Evolutionary conservation across 2,113 vertebrate genomes (phyloP), one percentile per base, ranked within the genome.

Genomic region (Menura novaehollandiae): DNA sequence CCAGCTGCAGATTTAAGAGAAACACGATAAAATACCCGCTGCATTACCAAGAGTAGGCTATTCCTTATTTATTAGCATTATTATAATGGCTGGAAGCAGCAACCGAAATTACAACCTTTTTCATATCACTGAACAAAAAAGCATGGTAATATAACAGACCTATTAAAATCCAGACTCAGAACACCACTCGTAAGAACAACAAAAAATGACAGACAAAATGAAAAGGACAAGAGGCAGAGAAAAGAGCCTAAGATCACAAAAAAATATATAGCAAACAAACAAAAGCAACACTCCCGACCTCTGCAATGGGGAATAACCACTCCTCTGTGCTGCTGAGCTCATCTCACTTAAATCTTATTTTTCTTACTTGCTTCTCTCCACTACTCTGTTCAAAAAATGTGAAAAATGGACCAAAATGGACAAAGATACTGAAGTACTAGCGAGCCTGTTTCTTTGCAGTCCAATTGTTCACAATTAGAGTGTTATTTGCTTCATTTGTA

Each of bases 151-250:
- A 88, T 15, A 91, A 95, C 82, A 90, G 33, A 76, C 5, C 26
- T 77, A 71, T 67, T 84, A 94, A 92, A 96, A 94, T 69, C 55
- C 52, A 87, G 77, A 21, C 63, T 77, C 80, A 67, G 76, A 94
- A 81, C 59, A 80, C 37, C 51, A 62, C 59, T 89, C 63, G 7
- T 43, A 69, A 77, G 72, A 86, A 66, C n/a, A 86, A 58, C 37
- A 91, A 43, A 83, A 94, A 69, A 71, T 0, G 1, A 55, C 7
- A 88, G 44, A 37, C 19, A 86, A 95, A 91, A 83, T 44, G 21
- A 43, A 86, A 88, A 82, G 79, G 39, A 77, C 15, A 55, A 81
- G 43, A 49, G 67, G 58, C 63, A 58, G 11, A 69, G 51, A 73
- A 93, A 59, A 77, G 46, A 84, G 47, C 13, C 46, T 24, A 43